Evolutionary conservation across 2,797 vertebrate genomes (phyloP).

Genomic region (Cygnus olor): DNA sequence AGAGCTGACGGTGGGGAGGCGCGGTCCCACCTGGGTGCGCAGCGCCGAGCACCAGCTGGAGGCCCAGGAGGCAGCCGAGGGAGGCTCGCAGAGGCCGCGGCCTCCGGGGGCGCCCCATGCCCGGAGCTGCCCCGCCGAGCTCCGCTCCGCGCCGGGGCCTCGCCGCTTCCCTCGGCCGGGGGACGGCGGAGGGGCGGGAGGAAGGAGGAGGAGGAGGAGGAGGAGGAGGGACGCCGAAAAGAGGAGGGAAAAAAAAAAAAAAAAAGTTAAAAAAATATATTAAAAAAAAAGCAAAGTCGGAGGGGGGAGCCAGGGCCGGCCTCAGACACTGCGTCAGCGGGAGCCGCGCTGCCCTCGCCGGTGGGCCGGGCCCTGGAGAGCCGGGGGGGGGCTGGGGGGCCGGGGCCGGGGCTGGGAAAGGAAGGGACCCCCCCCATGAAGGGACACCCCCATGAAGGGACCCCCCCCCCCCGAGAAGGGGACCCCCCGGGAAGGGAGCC

Average conservation of each 20-base stretch:
- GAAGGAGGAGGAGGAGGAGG: background rate
- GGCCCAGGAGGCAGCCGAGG: slow-evolving; percentile 55
- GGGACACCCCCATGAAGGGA: no score
- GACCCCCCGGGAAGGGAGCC: no score
- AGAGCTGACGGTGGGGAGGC: no score
- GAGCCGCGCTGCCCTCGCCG: background rate
- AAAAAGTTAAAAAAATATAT: background rate
- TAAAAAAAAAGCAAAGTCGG: background rate
- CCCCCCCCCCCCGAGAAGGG: no score
- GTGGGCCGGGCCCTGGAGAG: background rate
- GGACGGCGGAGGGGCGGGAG: background rate
- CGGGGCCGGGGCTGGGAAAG: no score
- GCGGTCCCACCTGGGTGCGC: slow-evolving; percentile 50
- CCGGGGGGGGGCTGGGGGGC: background rate
- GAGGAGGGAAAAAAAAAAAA: background rate
- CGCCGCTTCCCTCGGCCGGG: background rate
- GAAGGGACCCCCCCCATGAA: no score
- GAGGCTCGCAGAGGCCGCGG: slow-evolving; percentile 59
- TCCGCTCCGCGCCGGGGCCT: slow-evolving; percentile 11
- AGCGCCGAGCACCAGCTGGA: slow-evolving; percentile 53
- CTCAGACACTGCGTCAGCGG: slow-evolving; percentile 76
- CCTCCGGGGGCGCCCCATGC: slow-evolving; percentile 59
- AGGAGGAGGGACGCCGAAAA: background rate
- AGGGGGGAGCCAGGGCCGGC: slow-evolving; percentile 68
- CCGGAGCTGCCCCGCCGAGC: background rate